Conservation (phyloP, 2,888 invertebrate species). For the Orthosia gothica region DNA sequence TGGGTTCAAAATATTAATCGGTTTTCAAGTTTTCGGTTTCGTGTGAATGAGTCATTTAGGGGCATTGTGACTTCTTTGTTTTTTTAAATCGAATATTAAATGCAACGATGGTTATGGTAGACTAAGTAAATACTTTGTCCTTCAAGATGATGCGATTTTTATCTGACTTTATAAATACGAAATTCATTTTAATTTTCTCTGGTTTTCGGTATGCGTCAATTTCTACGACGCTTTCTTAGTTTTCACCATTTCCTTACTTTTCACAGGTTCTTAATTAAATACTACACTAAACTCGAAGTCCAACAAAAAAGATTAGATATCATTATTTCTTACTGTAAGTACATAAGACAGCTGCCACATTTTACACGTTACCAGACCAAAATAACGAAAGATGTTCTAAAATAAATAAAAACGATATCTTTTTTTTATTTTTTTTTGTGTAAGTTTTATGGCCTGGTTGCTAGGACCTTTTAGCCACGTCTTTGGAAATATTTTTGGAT, state of each 20-base stretch:
- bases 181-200: neutral
- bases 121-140: neutral
- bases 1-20: slow-evolving; percentile 32
- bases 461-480: too few species aligned
- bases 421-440: too few species aligned
- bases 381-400: slow-evolving; percentile 21
- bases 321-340: too few species aligned
- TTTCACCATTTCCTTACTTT: neutral
- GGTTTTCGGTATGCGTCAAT: neutral
- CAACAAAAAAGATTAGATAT: neutral
- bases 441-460: too few species aligned
- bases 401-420: slow-evolving; percentile 45
- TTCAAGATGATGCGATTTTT: neutral
- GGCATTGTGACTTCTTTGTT: neutral
- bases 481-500: too few species aligned
- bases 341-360: slow-evolving; percentile 32
- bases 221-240: neutral
- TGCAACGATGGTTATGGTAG: neutral
- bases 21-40: slow-evolving; percentile 17
- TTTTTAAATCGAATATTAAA: neutral
- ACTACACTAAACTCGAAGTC: neutral
- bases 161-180: neutral
- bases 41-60: slow-evolving; percentile 41
- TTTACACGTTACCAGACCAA: neutral
- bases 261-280: neutral